Base-by-base conservation (phyloP, 2,888 invertebrate species). In the Pyrgus malvae region DNA sequence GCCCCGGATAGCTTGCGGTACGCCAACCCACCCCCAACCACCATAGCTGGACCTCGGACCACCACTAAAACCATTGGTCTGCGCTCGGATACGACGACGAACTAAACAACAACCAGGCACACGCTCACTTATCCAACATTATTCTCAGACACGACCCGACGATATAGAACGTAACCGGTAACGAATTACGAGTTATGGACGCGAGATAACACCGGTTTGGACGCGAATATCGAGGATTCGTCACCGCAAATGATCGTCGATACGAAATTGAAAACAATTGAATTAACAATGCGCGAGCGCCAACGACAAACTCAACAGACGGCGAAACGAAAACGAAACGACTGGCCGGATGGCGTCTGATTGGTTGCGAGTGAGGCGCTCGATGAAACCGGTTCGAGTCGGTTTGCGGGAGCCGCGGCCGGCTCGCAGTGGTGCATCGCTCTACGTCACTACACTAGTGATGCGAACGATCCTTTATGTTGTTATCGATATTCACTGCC, bases 61-160 rank as follows among this genome's bases (percentile, higher is more conserved):
- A 65, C 82, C 74, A 72, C 81, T 76, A 81, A 73, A 80, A 88
- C 81, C 89, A 88, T 89, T 86, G 82, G 83, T 80, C 70, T 76
- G 66, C 67, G 38, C 44, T 53, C 44, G 53, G 48, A 44, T 62
- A 62, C 69, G 56, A 64, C 66, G 68, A 70, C 61, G n/a, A 29
- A 21, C 49, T 4, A 12, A 61, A 67, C 58, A 60, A 61, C 11
- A 11, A 19, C 11, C 19, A n/a, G 58, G 33, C 14, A 48, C 60
- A 56, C 60, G 55, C 74, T 85, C 76, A 85, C 84, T 89, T 89
- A 80, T 89, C 89, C 78, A 89, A 88, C 89, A 89, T 89, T 75
- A 80, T 87, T 78, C 70, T 9, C 11, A 8, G 6, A 23, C 4
- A 16, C 37, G n/a, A 16, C 33, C 14, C 11, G 17, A 33, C 53